phyloP scores from a whole-genome alignment of 2,888 invertebrate genomes.

The Agonum fuliginosum region DNA sequence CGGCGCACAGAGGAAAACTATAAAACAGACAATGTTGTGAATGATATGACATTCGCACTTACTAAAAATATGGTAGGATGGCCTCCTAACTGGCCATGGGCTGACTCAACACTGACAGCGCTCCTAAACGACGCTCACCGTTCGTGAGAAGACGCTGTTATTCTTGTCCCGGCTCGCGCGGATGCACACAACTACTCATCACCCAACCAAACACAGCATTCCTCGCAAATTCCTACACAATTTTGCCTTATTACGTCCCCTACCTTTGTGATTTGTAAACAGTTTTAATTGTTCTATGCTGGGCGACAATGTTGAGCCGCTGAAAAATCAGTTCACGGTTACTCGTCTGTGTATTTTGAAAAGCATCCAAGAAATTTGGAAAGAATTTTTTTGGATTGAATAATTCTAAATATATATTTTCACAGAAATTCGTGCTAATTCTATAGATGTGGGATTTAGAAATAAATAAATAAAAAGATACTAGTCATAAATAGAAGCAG shows the following conservation, averaged over 20 bases:
- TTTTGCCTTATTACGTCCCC: slow-evolving; percentile 19
- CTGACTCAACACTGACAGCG: slow-evolving; percentile 55
- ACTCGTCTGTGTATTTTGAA: slow-evolving; percentile 24
- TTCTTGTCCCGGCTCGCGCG: slow-evolving; percentile 32
- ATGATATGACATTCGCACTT: slow-evolving; percentile 55
- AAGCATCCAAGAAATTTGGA: slow-evolving; percentile 39
- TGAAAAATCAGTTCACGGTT: slow-evolving; percentile 53
- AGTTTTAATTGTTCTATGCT: slow-evolving; percentile 11
- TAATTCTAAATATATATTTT: slow-evolving; percentile 36
- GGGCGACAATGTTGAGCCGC: slow-evolving; percentile 2
- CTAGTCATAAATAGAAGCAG: slow-evolving; percentile 12
- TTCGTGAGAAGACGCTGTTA: slow-evolving; percentile 47
- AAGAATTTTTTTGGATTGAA: slow-evolving; percentile 30
- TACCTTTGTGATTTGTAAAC: background rate
- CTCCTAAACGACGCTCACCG: slow-evolving; percentile 23
- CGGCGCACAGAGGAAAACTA: slow-evolving; percentile 31
- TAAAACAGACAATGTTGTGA: slow-evolving; percentile 25
- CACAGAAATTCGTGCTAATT: slow-evolving; percentile 24
- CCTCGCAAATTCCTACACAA: slow-evolving; percentile 18
- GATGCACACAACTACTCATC: slow-evolving; percentile 5
- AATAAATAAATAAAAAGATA: slow-evolving; percentile 33
- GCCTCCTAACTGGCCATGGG: slow-evolving; percentile 58
- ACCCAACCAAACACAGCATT: slow-evolving; percentile 12
- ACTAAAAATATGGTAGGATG: slow-evolving; percentile 58
- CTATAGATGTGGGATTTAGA: slow-evolving; percentile 30